Base-by-base conservation (phyloP, 30 jellyfish, hydroid and myxozoan species). In the Aurelia aurita complex sp. Pacific region DNA sequence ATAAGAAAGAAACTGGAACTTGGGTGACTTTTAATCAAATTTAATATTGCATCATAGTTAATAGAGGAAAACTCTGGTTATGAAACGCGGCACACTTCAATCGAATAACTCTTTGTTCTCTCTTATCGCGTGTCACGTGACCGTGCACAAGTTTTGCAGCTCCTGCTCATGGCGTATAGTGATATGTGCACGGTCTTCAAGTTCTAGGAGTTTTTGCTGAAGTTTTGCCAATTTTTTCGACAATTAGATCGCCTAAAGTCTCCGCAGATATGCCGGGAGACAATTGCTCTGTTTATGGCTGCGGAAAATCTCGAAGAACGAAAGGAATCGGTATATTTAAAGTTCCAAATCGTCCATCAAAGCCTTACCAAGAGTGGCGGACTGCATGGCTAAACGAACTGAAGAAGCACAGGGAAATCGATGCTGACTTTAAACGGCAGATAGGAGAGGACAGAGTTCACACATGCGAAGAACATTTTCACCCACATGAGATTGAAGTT, bases 271-370 rank as follows among this genome's bases (percentile, higher is more conserved):
- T 79, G 89, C 80, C 80, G 29, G 89, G 89, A 17, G 89, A 79
- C 17, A 62, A 79, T 65, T 79, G 89, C 55, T 79, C 80, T 19
- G 89, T 79, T 23, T 79, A 52, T 40, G 89, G 89, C 18, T 79
- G 89, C 63, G 89, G 89, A 46, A 62, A 38, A 16, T 65, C 40
- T 65, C 81, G 89, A 43, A 63, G 80, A 65, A 60, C 71, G 23
- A 79, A 77, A 79, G 89, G 81, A 63, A 79, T 64, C 35, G 68
- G 89, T 18, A 79, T 79, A 23, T 79, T 79, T 69, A 79, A 79
- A 65, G 67, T 79, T 4, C 87, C 87, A 19, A 55, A 59, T 38
- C 62, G 78, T 23, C 52, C 52, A 23, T 57, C 59, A n/a, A 43
- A 61, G 52, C 64, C 62, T 38, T 19, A 23, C 42, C 77, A 62